These are phyloP conservation scores for Psammodynastes pulverulentus DNA, from an alignment of 2,113 vertebrate species.

Conservation along the genomic window DNA sequence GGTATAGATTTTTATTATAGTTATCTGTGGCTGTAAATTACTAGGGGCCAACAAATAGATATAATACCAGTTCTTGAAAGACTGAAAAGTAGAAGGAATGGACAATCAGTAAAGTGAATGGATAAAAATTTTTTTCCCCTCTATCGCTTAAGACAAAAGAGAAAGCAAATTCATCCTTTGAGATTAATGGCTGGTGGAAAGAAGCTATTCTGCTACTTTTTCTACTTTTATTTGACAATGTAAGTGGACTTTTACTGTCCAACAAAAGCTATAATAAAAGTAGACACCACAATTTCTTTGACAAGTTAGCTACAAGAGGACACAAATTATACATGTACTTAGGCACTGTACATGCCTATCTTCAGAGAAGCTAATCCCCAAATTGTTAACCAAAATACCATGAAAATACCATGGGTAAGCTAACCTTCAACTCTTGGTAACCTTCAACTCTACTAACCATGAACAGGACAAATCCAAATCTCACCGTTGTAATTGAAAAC, in stretches of 20 bases:
- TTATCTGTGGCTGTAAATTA: not conserved
- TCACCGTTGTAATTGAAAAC: not conserved
- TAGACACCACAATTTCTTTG: not conserved
- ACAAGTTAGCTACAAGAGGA: not conserved
- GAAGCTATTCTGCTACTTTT: not conserved
- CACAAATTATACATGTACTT: not conserved
- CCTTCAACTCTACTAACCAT: not conserved
- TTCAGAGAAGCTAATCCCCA: not conserved
- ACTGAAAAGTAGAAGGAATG: not conserved
- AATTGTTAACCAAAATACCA: not conserved
- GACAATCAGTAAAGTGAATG: not conserved
- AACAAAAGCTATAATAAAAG: not conserved
- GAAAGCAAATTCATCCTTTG: not conserved
- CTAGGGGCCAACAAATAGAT: not conserved
- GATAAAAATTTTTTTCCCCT: not conserved
- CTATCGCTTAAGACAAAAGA: not conserved
- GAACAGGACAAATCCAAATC: not conserved
- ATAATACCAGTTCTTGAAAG: not conserved
- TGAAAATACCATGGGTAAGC: not conserved
- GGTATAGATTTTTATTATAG: not conserved
- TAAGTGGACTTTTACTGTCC: not conserved
- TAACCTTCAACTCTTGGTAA: no score
- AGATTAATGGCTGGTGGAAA: not conserved
- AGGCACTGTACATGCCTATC: not conserved
- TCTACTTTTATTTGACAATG: not conserved